These are phyloP conservation scores for Noctua fimbriata DNA, from an alignment of 2,888 invertebrate species.

Conservation along the genomic window DNA sequence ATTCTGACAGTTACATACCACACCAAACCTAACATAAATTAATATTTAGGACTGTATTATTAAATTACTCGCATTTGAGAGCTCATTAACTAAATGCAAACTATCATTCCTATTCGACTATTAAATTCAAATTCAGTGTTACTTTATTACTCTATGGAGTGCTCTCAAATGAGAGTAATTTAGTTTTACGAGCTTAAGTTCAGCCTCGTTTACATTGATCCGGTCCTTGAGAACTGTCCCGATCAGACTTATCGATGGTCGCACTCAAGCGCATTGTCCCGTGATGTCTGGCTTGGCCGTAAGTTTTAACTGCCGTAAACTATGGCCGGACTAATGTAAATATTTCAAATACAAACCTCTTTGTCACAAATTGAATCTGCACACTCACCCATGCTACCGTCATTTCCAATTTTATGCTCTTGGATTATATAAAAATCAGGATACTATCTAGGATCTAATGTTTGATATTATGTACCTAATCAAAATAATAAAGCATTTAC, in stretches of 20 bases:
- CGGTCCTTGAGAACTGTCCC: neutral
- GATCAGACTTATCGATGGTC: slow-evolving; percentile 1
- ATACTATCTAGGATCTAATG: slow-evolving; percentile 46
- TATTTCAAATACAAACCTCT: neutral
- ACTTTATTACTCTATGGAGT: neutral
- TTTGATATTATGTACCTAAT: slow-evolving; percentile 60
- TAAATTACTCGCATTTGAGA: slow-evolving; percentile 28
- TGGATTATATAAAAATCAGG: slow-evolving; percentile 44
- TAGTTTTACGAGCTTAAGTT: neutral
- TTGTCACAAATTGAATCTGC: slow-evolving; percentile 5
- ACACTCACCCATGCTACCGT: slow-evolving; percentile 11
- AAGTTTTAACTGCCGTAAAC: neutral
- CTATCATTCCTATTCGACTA: neutral
- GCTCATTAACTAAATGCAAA: neutral
- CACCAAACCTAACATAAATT: slow-evolving; percentile 16
- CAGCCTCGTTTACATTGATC: slow-evolving; percentile 13
- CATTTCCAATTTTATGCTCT: slow-evolving; percentile 43
- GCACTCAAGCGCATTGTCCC: neutral
- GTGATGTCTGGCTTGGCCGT: neutral
- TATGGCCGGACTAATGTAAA: slow-evolving; percentile 10
- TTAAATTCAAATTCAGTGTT: neutral
- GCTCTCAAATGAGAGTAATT: slow-evolving; percentile 16
- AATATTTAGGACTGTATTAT: neutral
- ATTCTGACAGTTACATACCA: slow-evolving; percentile 3
- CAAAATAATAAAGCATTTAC: slow-evolving; percentile 64